Evolutionary conservation across 2,888 invertebrate species (phyloP), one percentile per base, ranked within the genome.

Genomic region (Agrochola lota): DNA sequence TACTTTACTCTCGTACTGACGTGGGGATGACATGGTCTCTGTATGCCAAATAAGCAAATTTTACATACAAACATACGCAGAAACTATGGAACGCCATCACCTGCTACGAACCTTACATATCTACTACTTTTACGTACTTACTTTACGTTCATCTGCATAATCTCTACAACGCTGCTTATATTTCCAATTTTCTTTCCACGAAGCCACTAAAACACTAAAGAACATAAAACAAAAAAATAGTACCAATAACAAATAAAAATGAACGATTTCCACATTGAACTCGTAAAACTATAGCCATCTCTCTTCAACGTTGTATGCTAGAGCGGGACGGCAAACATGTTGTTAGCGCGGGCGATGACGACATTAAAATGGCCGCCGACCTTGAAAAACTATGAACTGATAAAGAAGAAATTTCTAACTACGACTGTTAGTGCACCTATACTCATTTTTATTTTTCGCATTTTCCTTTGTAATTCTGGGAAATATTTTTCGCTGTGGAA

Each of bases 351-450:
- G 85, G 83, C 78, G 76, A 70, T 83, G 84, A 84, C 86, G 86
- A 74, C 74, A 68, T 30, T 71, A 85, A 82, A 15, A 87, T 82
- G 80, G 89, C 86, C 12, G 77, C 8, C 49, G 75, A 66, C 88
- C 88, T 88, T 88, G 88, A 78, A 77, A 74, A 84, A 71, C 84
- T 79, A 79, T 71, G 67, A 6, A 40, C 79, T 88, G 88, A 88
- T 88, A 88, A 88, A 72, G 60, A 78, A 79, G 86, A 88, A 89
- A 87, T 87, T 82, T 68, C 84, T 79, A 84, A 76, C 77, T 64
- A 68, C 57, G 67, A 30, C 5, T n/a, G 23, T 46, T 76, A 40
- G 4, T 43, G 64, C 23, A 83, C 40, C 49, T 52, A 62, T 20
- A 35, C 52, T 8, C 73, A 70, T 60, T 73, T 23, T 9, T 3